These are phyloP conservation scores for Spilosoma lubricipeda DNA, from an alignment of 2,888 invertebrate species.

Conservation along the genomic window DNA sequence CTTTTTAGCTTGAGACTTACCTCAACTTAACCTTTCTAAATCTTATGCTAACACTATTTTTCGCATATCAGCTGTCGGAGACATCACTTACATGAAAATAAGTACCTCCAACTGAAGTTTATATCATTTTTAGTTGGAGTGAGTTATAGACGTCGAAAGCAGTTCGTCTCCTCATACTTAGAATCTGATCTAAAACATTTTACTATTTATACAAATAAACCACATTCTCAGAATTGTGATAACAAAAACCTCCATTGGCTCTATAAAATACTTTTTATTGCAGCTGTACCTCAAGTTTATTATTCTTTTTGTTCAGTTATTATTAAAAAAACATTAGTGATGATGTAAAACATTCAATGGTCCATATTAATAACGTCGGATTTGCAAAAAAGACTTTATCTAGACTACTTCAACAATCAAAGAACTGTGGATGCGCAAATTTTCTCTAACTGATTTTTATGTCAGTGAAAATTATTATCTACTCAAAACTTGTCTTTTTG, in stretches of 20 bases:
- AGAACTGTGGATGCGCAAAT: too few relatives aligned
- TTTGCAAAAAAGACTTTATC: too few relatives aligned
- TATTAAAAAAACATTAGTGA: too few relatives aligned
- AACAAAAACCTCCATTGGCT: neutral
- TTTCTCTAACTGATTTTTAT: too few relatives aligned
- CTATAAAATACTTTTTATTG: neutral
- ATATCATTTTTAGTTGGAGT: conserved; percentile 1
- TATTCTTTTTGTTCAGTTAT: neutral
- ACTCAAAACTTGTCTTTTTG: too few relatives aligned
- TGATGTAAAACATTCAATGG: too few relatives aligned
- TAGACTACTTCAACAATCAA: too few relatives aligned
- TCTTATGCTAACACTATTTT: conserved; percentile 10
- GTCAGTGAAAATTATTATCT: too few relatives aligned
- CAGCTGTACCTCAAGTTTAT: neutral
- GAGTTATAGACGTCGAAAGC: conserved; percentile 1
- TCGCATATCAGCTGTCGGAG: conserved; percentile 9
- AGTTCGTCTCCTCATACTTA: neutral
- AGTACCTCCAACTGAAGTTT: conserved; percentile 2
- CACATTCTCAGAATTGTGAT: neutral
- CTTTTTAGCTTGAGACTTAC: neutral
- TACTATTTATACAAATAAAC: neutral
- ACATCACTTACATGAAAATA: conserved; percentile 4
- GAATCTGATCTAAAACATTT: neutral
- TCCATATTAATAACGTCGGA: too few relatives aligned
- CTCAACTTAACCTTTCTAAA: conserved; percentile 16